phyloP scores from a whole-genome alignment of 2,888 invertebrate genomes.

The Notodonta dromedarius region DNA sequence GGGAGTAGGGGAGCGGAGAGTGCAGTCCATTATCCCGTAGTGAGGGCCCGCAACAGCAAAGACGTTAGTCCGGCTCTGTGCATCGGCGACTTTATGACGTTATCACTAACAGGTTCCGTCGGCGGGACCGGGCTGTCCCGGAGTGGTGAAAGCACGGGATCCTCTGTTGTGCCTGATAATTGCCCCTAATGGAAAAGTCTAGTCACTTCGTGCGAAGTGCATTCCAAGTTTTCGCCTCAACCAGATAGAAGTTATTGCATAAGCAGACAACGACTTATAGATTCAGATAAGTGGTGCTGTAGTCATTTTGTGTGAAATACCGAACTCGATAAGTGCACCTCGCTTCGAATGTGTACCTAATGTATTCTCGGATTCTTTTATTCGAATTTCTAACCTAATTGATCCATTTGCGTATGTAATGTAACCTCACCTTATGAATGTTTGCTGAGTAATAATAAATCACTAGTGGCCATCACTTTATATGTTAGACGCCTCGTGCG shows the following conservation, averaged over 20 bases:
- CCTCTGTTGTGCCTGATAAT: conserved; percentile 81
- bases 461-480: conserved; percentile 24
- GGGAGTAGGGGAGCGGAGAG: conserved; percentile 43
- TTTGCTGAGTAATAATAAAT: conserved; percentile 25
- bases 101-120: conserved; percentile 82
- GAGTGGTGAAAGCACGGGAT: conserved; percentile 69
- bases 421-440: conserved; percentile 5
- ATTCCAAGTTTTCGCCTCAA: conserved; percentile 79
- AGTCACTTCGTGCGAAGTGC: conserved; percentile 79
- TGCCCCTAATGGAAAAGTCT: conserved; percentile 83
- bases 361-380: not conserved
- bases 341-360: not conserved
- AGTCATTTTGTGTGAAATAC: conserved; percentile 2
- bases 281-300: conserved; percentile 46
- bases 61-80: conserved; percentile 80
- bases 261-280: conserved; percentile 62
- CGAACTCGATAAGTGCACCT: conserved; percentile 11
- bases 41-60: conserved; percentile 76
- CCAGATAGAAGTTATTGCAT: conserved; percentile 77
- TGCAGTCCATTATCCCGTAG: conserved; percentile 76
- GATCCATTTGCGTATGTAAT: not conserved
- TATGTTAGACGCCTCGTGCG: conserved; percentile 33
- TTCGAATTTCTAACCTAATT: not conserved
- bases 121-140: conserved; percentile 59
- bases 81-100: conserved; percentile 82